Evolutionary conservation across 2,888 invertebrate species (phyloP), one percentile per base, ranked within the genome.

Genomic region (Melipona beecheii): DNA sequence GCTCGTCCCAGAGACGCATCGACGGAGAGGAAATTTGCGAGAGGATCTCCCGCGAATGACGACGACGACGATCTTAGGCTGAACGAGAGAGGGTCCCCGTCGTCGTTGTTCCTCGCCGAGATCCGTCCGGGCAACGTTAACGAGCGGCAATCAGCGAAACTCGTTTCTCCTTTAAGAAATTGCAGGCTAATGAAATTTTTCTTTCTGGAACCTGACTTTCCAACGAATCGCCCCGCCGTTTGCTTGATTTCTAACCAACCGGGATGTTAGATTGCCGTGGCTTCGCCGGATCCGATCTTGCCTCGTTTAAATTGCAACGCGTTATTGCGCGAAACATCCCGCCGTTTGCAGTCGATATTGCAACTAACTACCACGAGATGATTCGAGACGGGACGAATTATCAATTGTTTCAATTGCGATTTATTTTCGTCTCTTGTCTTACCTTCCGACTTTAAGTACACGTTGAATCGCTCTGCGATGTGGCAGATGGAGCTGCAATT

Each of bases 111-210:
- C 60, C 31, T 50, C 24, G 70, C 62, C 49, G 62, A n/a, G 69
- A 64, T 65, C 78, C 31, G 77, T 71, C 50, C 31, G 50, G 56
- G 27, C 71, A 81, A 78, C 74, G 75, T 49, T 75, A 74, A 81
- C 70, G 52, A 49, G 69, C 49, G 49, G 62, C 60, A 9, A 54
- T 64, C 68, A 24, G 36, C 27, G 60, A 31, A 79, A 75, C 77
- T 69, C 72, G 75, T 75, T 80, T 65, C 54, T 17, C 60, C 56
- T 50, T 49, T 6, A 50, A 17, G 83, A 70, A 77, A 79, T 78
- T 69, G 60, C 75, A 4, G 54, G 9, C 66, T 81, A 83, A 86
- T 83, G 78, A 68, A 71, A 81, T 84, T 70, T 85, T 76, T 73
- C 56, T 43, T 43, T 9, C 43, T 43, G 3, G 27, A 27, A 49